Evolutionary conservation across 2,113 vertebrate species (phyloP), one percentile per base, ranked within the genome.

Genomic region (Microcebus lehilahytsara): DNA sequence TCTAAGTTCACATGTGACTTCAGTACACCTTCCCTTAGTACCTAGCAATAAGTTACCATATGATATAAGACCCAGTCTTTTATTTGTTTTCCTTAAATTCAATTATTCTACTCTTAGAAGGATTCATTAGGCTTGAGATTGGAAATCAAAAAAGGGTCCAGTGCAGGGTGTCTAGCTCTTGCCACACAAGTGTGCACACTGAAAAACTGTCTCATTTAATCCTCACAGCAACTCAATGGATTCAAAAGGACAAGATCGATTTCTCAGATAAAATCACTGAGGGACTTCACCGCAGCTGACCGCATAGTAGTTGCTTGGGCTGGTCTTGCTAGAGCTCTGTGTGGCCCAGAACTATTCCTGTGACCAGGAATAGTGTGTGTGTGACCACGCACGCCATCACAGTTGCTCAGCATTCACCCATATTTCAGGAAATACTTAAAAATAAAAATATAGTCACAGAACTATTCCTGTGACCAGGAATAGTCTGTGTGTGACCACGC

Each of bases 101-200:
- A 19, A 46, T 74, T n/a, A 53, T 56, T 56, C 6, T 14, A 9
- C 34, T 42, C 40, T 51, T 49, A 19, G 14, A 62, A 56, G 6
- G 53, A 40, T 42, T 6, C 40, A 34, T 42, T 9, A 49, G 49
- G 30, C 19, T 40, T 16, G n/a, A 34, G 37, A 22, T 66, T 64
- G 58, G 30, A 40, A 46, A 49, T 40, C 11, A 4, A 56, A 23
- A 69, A 58, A 23, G 40, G 12, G 0, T n/a, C 27, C 49, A 12
- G 23, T 56, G 9, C 0, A 49, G 2, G 13, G 8, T 67, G 34
- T 13, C 22, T 2, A 10, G 5, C 2, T 30, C 32, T 72, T 3
- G 4, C 27, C 49, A 60, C 8, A 17, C 64, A 62, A 19, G 13
- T 8, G 8, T 23, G 37, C 23, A 53, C 23, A 60, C 0, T 2